Evolutionary conservation across 2,113 vertebrate genomes (phyloP).

Genomic region (Monopterus albus): DNA sequence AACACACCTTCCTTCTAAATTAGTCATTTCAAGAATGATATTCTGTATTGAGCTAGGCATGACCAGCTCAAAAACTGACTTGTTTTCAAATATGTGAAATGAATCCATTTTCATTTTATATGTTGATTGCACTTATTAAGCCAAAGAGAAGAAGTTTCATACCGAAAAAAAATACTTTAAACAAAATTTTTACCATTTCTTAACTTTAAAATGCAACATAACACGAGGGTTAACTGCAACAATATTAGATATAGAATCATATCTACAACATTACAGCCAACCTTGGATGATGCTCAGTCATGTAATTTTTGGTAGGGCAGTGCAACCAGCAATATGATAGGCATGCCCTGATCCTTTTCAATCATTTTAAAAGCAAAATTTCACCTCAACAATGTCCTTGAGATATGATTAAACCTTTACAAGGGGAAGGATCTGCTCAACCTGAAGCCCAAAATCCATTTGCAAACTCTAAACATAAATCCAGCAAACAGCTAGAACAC

Average conservation of each 20-base stretch:
- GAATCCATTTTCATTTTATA: no score
- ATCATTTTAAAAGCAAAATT: slow-evolving; percentile 62
- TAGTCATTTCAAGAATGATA: slow-evolving; percentile 12
- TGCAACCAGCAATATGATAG: slow-evolving; percentile 2
- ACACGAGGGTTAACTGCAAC: no score
- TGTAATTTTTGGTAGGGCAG: slow-evolving; percentile 39
- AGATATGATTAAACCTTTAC: slow-evolving; percentile 42
- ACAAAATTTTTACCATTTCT: no score
- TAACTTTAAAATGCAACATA: no score
- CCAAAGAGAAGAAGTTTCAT: no score
- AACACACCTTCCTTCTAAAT: neutral
- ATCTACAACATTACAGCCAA: slow-evolving; percentile 25
- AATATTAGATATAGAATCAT: slow-evolving; percentile 51
- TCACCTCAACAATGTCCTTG: neutral
- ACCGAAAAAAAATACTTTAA: no score
- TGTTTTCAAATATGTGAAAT: no score
- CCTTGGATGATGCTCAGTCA: slow-evolving; percentile 20
- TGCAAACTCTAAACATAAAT: slow-evolving; percentile 17
- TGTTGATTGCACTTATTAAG: no score
- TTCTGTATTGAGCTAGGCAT: slow-evolving; percentile 9
- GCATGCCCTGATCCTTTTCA: slow-evolving; percentile 37
- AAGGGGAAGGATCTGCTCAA: slow-evolving; percentile 13
- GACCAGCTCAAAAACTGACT: no score
- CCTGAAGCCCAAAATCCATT: slow-evolving; percentile 19
- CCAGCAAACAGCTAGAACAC: slow-evolving; percentile 7